Evolutionary conservation across 1,140 invertebrate genomes (phyloP), one percentile per base, ranked within the genome.

Genomic region (Venustaconcha ellipsiformis): DNA sequence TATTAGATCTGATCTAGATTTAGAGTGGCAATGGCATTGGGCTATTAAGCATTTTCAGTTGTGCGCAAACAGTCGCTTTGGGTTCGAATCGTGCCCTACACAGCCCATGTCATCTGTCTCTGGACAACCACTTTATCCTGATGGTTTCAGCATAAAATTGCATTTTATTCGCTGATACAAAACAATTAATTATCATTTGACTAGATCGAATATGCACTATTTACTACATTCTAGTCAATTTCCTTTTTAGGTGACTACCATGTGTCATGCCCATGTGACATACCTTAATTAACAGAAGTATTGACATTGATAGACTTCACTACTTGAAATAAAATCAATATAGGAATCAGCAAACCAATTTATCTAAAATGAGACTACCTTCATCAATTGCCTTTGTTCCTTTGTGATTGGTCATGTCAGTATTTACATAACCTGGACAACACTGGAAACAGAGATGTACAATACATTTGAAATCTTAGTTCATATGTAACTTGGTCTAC

Each of bases 341-440:
- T 18, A 23, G 13, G 57, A 74, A 72, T n/a, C 30, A 18, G 18
- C 14, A 69, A 72, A 20, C 57, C 60, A 59, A 58, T 20, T 23
- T 17, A 58, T 20, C 18, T 48, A 14, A 60, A 75, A 11, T 69
- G 20, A 37, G 62, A 55, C 66, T 85, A 90, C 94, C 94, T 88
- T 94, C 79, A 72, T 94, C 93, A 72, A 93, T 92, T 11, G 92
- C 93, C 14, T 94, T 87, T 0, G 84, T 86, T 8, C 94, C 94
- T 83, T 93, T 93, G 78, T 94, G 93, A 60, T 91, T 93, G 2
- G 92, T 91, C 94, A 95, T 94, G 80, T 95, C 94, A 3, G 94
- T 95, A 80, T 92, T 91, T 11, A 95, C 94, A 88, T 93, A 94
- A 0, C 92, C 92, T 55, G 92, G 92, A 82, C 90, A 89, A 76